Conservation (phyloP, 2,797 vertebrate species). For the Distichodus sexfasciatus region DNA sequence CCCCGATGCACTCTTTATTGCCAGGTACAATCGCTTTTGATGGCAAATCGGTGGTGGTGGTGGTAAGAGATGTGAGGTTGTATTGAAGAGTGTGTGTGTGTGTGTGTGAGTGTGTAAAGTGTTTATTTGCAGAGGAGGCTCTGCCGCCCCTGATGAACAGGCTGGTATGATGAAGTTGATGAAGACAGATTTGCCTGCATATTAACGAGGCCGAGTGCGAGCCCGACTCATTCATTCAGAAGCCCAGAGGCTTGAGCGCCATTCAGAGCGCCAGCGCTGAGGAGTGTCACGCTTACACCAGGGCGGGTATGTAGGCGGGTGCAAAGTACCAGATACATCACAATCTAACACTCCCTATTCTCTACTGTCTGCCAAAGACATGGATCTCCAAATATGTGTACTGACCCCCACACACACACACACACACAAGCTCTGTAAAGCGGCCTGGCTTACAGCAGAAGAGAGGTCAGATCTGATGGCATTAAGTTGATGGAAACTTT, state of each 20-base stretch:
- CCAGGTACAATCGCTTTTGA: not conserved
- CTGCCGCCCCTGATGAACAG: slow-evolving; percentile 39
- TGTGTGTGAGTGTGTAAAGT: slow-evolving; percentile 15
- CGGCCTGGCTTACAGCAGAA: not conserved
- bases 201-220: slow-evolving; percentile 66
- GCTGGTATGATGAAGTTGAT: slow-evolving; percentile 27
- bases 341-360: slow-evolving; percentile 30
- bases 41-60: not conserved
- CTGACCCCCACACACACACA: slow-evolving; percentile 21
- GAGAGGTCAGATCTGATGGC: slow-evolving; percentile 28
- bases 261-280: slow-evolving; percentile 21
- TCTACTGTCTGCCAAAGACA: slow-evolving; percentile 34
- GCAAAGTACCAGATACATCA: slow-evolving; percentile 42
- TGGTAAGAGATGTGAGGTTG: not conserved
- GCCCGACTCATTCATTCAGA: slow-evolving; percentile 36
- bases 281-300: slow-evolving; percentile 47
- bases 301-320: slow-evolving; percentile 50
- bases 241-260: not conserved
- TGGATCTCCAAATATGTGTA: slow-evolving; percentile 16
- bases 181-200: slow-evolving; percentile 71
- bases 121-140: slow-evolving; percentile 39
- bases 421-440: not conserved
- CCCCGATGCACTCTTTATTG: not conserved
- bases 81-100: not conserved
- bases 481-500: slow-evolving; percentile 42